Evolutionary conservation across 2,888 invertebrate genomes (phyloP).

Genomic region (Liopterus haemorrhoidalis): DNA sequence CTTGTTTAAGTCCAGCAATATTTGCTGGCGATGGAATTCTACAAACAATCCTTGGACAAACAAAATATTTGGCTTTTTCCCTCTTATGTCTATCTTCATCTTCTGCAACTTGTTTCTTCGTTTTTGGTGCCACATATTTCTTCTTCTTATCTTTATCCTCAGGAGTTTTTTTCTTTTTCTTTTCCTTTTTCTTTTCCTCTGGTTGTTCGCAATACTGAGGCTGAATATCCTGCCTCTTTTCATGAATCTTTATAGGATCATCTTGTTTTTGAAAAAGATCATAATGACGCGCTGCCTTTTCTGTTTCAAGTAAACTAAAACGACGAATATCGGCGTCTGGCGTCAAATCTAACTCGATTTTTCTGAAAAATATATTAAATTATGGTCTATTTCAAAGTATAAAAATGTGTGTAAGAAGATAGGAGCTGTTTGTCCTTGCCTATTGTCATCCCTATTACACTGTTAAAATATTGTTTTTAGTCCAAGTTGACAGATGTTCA

Average conservation of each 20-base stretch:
- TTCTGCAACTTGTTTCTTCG: slow-evolving; percentile 31
- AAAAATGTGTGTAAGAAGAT: no score
- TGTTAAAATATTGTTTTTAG: no score
- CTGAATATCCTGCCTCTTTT: slow-evolving; percentile 14
- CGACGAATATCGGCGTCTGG: no score
- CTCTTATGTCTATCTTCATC: slow-evolving; percentile 33
- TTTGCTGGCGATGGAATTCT: slow-evolving; percentile 36
- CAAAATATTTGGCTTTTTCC: slow-evolving; percentile 31
- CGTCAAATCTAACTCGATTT: no score
- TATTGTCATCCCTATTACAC: no score
- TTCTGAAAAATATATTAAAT: no score
- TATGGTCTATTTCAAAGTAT: no score
- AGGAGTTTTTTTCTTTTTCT: slow-evolving; percentile 6
- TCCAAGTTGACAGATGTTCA: no score
- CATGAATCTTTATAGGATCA: slow-evolving; percentile 16
- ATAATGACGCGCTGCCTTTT: slow-evolving; percentile 5
- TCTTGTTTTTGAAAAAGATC: slow-evolving; percentile 7
- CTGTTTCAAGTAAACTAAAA: slow-evolving; percentile 15
- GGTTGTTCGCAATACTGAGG: background rate
- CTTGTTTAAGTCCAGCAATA: slow-evolving; percentile 28
- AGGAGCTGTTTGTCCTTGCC: no score
- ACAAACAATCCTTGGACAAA: slow-evolving; percentile 38
- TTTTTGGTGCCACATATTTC: slow-evolving; percentile 34
- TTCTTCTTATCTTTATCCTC: slow-evolving; percentile 10
- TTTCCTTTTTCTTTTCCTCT: slow-evolving; percentile 11